Evolutionary conservation across 1,140 invertebrate genomes (phyloP).

Genomic region (Drosophila watanabei): DNA sequence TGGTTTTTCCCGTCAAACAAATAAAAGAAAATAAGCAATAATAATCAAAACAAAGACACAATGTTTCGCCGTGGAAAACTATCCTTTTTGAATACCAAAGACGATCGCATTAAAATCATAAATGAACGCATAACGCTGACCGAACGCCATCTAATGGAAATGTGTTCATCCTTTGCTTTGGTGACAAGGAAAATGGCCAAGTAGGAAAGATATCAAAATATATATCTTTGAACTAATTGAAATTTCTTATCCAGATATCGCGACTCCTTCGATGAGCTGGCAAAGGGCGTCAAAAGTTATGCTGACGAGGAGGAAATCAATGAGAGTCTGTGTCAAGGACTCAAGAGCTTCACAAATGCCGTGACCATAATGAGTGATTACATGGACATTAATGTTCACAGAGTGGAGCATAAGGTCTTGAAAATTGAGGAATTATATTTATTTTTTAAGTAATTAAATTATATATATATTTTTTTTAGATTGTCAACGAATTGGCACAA

Average conservation of each 20-base stretch:
- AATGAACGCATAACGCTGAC: constrained; percentile 90
- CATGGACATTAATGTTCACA: constrained; percentile 89
- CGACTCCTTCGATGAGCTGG: constrained; percentile 90
- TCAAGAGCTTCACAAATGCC: constrained; percentile 89
- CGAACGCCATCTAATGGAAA: constrained; percentile 90
- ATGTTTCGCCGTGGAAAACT: constrained; percentile 84
- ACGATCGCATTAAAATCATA: constrained; percentile 87
- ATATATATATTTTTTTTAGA: constrained; percentile 24
- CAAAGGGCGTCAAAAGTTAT: constrained; percentile 89
- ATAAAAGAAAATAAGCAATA: constrained; percentile 4
- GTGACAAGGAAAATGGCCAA: constrained; percentile 90
- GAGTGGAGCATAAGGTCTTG: constrained; percentile 89
- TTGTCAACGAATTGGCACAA: constrained; percentile 87
- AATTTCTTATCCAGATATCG: constrained; percentile 86
- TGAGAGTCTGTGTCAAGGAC: constrained; percentile 88
- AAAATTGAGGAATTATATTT: constrained; percentile 1
- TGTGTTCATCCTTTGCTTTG: constrained; percentile 89
- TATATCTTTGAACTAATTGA: background rate
- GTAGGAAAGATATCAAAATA: constrained; percentile 70
- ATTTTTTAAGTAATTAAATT: background rate
- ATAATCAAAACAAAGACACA: constrained; percentile 7
- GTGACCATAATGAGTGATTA: constrained; percentile 90
- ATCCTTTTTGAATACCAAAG: constrained; percentile 74
- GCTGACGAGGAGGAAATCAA: constrained; percentile 90
- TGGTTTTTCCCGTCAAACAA: constrained; percentile 38